Evolutionary conservation across 1,140 invertebrate species (phyloP), one percentile per base, ranked within the genome.

Genomic region (Varroa destructor): DNA sequence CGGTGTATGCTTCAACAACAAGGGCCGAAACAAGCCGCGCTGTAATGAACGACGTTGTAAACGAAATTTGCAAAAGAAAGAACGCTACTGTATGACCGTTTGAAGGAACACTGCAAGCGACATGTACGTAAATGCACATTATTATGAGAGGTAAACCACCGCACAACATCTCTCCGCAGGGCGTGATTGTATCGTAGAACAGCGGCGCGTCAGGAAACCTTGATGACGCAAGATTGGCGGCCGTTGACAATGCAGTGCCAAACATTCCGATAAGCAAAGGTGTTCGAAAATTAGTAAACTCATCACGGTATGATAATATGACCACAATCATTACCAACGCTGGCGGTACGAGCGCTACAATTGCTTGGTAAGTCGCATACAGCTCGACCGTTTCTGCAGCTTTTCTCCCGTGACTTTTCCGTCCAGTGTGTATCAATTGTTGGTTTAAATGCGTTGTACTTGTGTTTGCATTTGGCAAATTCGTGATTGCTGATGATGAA

Each of bases 91-190:
- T 67, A 12, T 1, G 40, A 14, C 37, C 10, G 12, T n/a, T 40
- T 14, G 40, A 37, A 10, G 40, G 14, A 2, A 67, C 61, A 37
- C 12, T 67, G 12, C 40, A 12, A 46, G 61, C 61, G 37, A 67
- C 14, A 46, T 67, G 61, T 40, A 67, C 61, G 61, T 67, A 67
- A 37, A 67, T 46, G 61, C 61, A 67, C 61, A 67, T 67, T 37
- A 67, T 14, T 5, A 46, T 8, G 61, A 67, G 61, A 12, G 61
- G 61, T 40, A 67, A 46, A 43, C 61, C 61, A 1, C 61, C 61
- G 37, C 61, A 67, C 3, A 40, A 46, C 14, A 40, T 67, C 46
- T 67, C 61, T 10, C 40, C 61, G 12, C 14, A 8, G 1, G 61
- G 61, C 12, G 61, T 67, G 12, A 67, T 12, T 14, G 40, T 67